These are phyloP conservation scores for Oceanodroma tethys DNA, from an alignment of 2,113 vertebrate genomes.

Conservation along the genomic window DNA sequence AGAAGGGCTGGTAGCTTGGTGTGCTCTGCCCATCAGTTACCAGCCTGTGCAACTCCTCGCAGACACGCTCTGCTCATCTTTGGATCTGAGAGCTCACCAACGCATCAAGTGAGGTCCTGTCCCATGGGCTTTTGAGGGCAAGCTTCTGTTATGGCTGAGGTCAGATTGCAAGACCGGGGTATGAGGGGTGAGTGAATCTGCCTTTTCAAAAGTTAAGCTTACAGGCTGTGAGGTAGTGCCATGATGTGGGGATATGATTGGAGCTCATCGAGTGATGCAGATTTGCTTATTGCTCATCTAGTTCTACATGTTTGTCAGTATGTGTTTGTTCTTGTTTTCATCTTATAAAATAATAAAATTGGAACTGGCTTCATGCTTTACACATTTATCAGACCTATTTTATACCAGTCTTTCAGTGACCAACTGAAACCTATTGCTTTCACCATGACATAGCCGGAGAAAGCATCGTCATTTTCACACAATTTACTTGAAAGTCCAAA, in stretches of 20 bases:
- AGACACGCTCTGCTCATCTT: accelerated
- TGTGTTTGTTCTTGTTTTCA: not conserved
- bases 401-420: not conserved
- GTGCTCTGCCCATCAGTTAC: not conserved
- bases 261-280: not conserved
- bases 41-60: accelerated
- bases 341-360: not conserved
- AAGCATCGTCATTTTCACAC: not conserved
- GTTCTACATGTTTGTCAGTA: accelerated
- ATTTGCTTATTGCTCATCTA: not conserved
- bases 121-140: not conserved
- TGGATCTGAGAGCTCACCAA: not conserved
- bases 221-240: not conserved
- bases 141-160: not conserved
- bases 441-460: not conserved
- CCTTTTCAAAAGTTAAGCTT: not conserved
- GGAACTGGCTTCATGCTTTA: not conserved
- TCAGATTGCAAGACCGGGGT: not conserved
- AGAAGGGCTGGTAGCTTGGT: not conserved
- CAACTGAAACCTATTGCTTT: not conserved
- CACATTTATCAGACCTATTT: not conserved
- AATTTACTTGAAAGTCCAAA: not conserved
- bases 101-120: accelerated
- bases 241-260: not conserved
- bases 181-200: not conserved